Base-by-base conservation (phyloP, 2,888 invertebrate species). In the Dendrolimus houi region DNA sequence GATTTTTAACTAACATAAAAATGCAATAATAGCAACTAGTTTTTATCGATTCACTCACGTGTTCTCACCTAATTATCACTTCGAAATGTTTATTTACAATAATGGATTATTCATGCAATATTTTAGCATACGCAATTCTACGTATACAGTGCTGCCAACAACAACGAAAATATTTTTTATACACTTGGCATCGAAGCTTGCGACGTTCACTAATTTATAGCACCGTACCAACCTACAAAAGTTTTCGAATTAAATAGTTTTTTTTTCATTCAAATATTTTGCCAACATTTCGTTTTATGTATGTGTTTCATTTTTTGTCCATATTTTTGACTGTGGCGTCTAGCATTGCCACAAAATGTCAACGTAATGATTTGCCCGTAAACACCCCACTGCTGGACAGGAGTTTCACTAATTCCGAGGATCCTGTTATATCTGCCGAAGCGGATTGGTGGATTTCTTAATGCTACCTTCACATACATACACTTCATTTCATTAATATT, bases 231-330 rank as follows among this genome's bases (percentile, higher is more conserved):
- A 86, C 88, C 87, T 87, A 89, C 85, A 82, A 84, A 88, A 88
- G 77, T 87, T 84, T 79, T 76, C 75, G 80, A 80, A 87, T 88
- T 87, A 87, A 87, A 87, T 83, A 85, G 83, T 85, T 84, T 85
- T 85, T 14, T 79, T 81, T 81, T 83, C 77, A 82, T 62, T 59
- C 64, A 64, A 68, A 72, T 73, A 75, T 77, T 47, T 74, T 77
- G 76, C 77, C 76, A 77, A 68, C 63, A 60, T 65, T 65, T 65
- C 64, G 69, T 47, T 9, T 47, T 47, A 47, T 47, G 6, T 69
- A 65, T 62, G 59, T 60, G 57, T 59, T 65, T 62, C 14, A 53
- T 68, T 68, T 72, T 65, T 67, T 64, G 62, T 65, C 62, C 58
- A 56, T 57, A 59, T 62, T 59, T 69, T 67, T 74, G 72, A 75